These are phyloP conservation scores for Sitobion miscanthi DNA, from an alignment of 1,140 invertebrate species.

Conservation along the genomic window DNA sequence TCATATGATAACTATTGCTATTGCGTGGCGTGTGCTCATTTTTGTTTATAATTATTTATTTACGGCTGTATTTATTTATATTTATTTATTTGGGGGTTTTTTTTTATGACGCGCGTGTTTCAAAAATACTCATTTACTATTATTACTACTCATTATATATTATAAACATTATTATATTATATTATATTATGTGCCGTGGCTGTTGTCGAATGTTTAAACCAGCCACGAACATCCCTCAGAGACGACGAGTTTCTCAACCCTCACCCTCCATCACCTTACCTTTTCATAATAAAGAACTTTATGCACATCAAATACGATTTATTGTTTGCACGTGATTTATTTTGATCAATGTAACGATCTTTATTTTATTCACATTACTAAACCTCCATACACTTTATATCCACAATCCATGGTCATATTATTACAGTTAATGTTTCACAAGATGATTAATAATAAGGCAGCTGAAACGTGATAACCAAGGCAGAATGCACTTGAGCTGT, in stretches of 20 bases:
- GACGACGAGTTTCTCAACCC: neutral
- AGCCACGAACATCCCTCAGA: neutral
- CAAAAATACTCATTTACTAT: neutral
- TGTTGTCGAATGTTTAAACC: neutral
- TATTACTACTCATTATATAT: neutral
- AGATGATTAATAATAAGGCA: neutral
- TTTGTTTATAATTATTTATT: neutral
- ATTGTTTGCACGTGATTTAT: neutral
- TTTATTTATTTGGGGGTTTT: neutral
- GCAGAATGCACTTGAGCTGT: no score
- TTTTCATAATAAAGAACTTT: neutral
- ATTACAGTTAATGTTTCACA: neutral
- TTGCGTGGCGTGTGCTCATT: neutral
- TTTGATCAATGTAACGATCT: neutral
- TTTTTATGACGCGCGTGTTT: neutral
- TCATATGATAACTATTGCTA: neutral
- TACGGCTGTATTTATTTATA: neutral
- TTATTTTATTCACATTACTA: neutral
- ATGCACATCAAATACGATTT: neutral
- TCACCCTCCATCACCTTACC: neutral
- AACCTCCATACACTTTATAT: neutral
- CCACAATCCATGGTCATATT: neutral
- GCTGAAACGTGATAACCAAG: neutral
- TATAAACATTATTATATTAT: neutral
- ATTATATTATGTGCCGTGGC: neutral